Evolutionary conservation across 1,140 invertebrate species (phyloP).

Genomic region (Zophobas atratus): DNA sequence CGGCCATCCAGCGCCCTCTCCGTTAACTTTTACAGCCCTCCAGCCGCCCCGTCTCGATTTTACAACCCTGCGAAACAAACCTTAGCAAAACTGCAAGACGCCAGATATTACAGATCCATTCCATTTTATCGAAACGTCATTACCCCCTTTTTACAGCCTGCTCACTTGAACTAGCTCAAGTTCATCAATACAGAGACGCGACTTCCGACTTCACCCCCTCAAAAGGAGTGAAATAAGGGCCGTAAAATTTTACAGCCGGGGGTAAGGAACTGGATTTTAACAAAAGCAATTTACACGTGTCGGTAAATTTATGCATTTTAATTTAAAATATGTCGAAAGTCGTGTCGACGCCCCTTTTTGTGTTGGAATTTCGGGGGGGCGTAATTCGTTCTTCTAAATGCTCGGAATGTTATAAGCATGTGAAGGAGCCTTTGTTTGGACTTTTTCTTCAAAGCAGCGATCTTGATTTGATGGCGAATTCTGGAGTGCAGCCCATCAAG

Average conservation of each 20-base stretch:
- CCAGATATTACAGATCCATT: slow-evolving; percentile 32
- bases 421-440: slow-evolving; percentile 20
- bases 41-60: slow-evolving; percentile 38
- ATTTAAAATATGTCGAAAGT: slow-evolving; percentile 40
- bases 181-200: slow-evolving; percentile 44
- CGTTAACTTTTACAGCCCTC: slow-evolving; percentile 46
- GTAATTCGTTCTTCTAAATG: slow-evolving; percentile 9
- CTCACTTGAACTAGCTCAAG: slow-evolving; percentile 12
- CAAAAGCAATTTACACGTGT: slow-evolving; percentile 42
- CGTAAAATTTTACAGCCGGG: slow-evolving; percentile 48
- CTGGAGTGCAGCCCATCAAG: slow-evolving; percentile 55
- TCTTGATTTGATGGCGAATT: slow-evolving; percentile 33
- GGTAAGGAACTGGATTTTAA: slow-evolving; percentile 39
- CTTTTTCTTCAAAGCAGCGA: slow-evolving; percentile 12
- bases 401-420: not conserved
- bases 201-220: slow-evolving; percentile 13
- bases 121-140: slow-evolving; percentile 34
- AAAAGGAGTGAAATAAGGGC: slow-evolving; percentile 46
- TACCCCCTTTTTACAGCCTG: slow-evolving; percentile 21
- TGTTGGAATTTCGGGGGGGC: not conserved
- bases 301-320: slow-evolving; percentile 52
- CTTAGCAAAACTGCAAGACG: slow-evolving; percentile 16
- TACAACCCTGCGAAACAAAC: slow-evolving; percentile 42
- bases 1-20: slow-evolving; percentile 27
- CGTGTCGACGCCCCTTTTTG: not conserved